A percentile compares a stretch with the other conserved stretches of the same genome.
Conservation (phyloP, 2,113 vertebrate species). For the Origma solitaria region DNA sequence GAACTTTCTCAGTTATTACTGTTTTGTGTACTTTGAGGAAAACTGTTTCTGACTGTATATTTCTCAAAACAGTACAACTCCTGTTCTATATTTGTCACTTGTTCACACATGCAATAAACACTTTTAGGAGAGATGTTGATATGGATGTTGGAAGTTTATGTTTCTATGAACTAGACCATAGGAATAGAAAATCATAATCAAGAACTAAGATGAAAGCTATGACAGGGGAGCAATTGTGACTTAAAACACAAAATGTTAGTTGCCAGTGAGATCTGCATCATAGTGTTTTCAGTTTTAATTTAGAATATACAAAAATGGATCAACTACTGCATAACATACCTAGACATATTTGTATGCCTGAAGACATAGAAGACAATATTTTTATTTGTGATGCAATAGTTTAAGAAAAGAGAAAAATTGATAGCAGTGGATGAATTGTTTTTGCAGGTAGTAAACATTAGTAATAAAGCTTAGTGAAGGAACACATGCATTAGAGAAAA, state of each 20-base stretch:
- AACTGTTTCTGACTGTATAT: background rate
- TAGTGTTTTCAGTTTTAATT: background rate
- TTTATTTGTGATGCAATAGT: background rate
- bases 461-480: background rate
- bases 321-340: background rate
- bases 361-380: background rate
- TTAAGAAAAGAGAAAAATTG: background rate
- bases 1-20: constrained; percentile 3
- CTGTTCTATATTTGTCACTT: background rate
- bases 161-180: background rate
- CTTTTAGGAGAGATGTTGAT: background rate
- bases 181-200: background rate
- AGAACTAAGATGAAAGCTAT: background rate
- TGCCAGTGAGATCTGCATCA: background rate
- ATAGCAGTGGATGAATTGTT: background rate
- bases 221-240: background rate
- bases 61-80: background rate
- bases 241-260: background rate
- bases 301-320: background rate
- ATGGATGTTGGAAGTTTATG: background rate
- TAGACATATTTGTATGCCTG: background rate
- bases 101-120: background rate
- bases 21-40: background rate
- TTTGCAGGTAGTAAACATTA: background rate
- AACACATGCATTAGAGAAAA: background rate